Evolutionary conservation across 2,797 vertebrate species (phyloP).

Genomic region (Triplophysa bombifrons): DNA sequence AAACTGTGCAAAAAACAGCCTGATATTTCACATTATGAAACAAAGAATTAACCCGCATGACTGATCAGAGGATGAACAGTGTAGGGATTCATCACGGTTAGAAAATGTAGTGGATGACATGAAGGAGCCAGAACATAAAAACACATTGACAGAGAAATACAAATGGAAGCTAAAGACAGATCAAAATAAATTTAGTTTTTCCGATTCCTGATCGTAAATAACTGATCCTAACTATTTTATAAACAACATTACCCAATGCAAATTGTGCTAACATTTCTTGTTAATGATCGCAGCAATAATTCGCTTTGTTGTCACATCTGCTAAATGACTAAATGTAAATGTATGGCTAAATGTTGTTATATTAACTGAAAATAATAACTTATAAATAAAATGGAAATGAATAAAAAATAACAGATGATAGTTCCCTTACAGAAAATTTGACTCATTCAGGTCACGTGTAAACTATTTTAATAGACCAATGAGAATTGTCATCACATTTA

Average conservation of each 20-base stretch:
- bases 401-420: too few relatives aligned
- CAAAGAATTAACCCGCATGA: conserved; percentile 67
- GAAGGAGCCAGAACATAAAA: conserved; percentile 4
- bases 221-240: background rate
- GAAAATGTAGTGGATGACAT: conserved; percentile 81
- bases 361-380: background rate
- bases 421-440: too few relatives aligned
- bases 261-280: background rate
- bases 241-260: background rate
- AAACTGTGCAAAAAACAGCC: conserved; percentile 19
- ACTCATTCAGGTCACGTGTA: too few relatives aligned
- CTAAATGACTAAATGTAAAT: too few relatives aligned
- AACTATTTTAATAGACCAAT: too few relatives aligned
- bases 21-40: conserved; percentile 58
- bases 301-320: background rate
- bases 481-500: too few relatives aligned
- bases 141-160: conserved; percentile 21
- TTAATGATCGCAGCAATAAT: background rate
- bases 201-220: background rate
- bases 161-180: conserved; percentile 65
- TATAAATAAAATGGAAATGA: too few relatives aligned
- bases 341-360: too few relatives aligned
- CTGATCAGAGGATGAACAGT: conserved; percentile 76
- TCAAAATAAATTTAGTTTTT: background rate
- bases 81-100: conserved; percentile 80